These are phyloP conservation scores for Syngnathus rostellatus DNA, from an alignment of 2,797 vertebrate genomes.

Conservation along the genomic window DNA sequence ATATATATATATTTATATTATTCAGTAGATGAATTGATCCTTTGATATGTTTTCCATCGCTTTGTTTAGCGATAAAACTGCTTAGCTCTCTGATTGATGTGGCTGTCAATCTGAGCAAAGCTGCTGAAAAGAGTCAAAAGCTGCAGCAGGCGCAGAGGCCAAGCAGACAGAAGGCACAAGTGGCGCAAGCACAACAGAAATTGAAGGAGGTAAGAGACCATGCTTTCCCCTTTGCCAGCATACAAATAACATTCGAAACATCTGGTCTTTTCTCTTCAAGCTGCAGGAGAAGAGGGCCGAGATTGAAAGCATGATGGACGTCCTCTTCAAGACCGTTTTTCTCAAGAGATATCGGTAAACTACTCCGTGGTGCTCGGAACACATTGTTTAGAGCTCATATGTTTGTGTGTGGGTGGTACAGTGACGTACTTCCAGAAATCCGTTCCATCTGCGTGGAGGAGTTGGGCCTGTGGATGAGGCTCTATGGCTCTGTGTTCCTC, in stretches of 20 bases:
- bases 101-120: conserved; percentile 72
- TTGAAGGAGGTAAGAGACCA: conserved; percentile 68
- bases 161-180: conserved; percentile 68
- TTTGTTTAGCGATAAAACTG: conserved; percentile 76
- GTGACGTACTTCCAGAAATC: conserved; percentile 84
- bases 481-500: conserved; percentile 75
- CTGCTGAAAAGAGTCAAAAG: conserved; percentile 75
- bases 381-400: neutral
- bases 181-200: conserved; percentile 76
- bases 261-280: conserved; percentile 52
- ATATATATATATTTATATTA: too few species aligned
- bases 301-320: conserved; percentile 82
- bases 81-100: conserved; percentile 75
- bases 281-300: conserved; percentile 76
- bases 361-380: neutral
- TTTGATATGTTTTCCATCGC: neutral
- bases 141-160: conserved; percentile 73
- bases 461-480: conserved; percentile 80
- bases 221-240: neutral
- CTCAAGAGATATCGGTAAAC: conserved; percentile 82
- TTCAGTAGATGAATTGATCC: neutral
- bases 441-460: conserved; percentile 84
- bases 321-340: conserved; percentile 85
- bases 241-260: neutral
- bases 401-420: conserved; percentile 36